Evolutionary conservation across 1,140 invertebrate species (phyloP).

Genomic region (Diorhabda carinulata): DNA sequence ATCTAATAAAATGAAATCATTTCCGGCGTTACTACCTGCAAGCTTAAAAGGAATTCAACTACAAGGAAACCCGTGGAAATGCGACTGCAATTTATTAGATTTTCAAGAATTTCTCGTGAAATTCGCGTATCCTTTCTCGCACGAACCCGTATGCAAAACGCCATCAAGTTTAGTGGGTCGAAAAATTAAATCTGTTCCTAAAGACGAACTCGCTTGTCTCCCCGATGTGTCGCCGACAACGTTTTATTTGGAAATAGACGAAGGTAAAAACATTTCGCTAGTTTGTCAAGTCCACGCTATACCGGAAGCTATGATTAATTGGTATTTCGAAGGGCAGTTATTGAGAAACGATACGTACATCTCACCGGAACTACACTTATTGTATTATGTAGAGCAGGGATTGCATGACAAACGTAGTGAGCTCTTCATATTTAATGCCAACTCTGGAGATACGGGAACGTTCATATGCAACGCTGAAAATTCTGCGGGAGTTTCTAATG

Average conservation of each 20-base stretch:
- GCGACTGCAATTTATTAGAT: slow-evolving; percentile 74
- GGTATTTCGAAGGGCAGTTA: slow-evolving; percentile 73
- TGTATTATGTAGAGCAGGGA: slow-evolving; percentile 64
- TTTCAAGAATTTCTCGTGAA: slow-evolving; percentile 72
- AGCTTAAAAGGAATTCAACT: slow-evolving; percentile 61
- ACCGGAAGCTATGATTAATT: slow-evolving; percentile 72
- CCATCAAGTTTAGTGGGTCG: slow-evolving; percentile 64
- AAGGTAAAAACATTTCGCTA: slow-evolving; percentile 74
- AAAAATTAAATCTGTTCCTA: slow-evolving; percentile 63
- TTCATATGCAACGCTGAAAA: slow-evolving; percentile 79
- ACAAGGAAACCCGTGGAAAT: slow-evolving; percentile 83
- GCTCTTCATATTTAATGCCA: slow-evolving; percentile 68
- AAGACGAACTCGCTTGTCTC: slow-evolving; percentile 75
- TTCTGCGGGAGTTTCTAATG: slow-evolving; percentile 66
- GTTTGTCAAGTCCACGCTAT: slow-evolving; percentile 73
- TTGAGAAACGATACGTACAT: slow-evolving; percentile 64
- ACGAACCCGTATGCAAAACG: slow-evolving; percentile 68
- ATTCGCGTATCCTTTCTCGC: slow-evolving; percentile 64
- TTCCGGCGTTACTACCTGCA: slow-evolving; percentile 67
- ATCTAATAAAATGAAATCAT: slow-evolving; percentile 69
- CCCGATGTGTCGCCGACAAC: slow-evolving; percentile 69
- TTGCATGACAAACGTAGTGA: slow-evolving; percentile 66
- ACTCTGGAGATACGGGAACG: slow-evolving; percentile 70
- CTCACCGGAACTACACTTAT: slow-evolving; percentile 57
- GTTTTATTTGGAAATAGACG: slow-evolving; percentile 68